phyloP scores from a whole-genome alignment of 2,113 vertebrate genomes.

The Rhombomys opimus region DNA sequence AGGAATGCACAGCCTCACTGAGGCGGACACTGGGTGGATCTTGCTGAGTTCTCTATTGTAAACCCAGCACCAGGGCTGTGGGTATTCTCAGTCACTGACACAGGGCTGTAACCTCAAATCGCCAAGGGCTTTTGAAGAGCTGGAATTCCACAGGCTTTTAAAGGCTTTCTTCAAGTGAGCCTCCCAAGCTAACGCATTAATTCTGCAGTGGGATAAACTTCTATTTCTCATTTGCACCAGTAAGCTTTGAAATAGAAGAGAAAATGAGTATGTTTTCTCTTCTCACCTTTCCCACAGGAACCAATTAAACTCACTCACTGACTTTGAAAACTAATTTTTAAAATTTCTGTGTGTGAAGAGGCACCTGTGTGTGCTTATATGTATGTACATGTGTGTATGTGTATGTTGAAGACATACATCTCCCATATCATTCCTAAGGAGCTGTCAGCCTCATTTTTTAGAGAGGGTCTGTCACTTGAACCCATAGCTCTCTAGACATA shows the following conservation, averaged over 20 bases:
- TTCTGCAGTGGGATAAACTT: background rate
- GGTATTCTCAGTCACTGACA: background rate
- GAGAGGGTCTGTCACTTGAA: background rate
- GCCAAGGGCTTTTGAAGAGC: background rate
- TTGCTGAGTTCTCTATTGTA: background rate
- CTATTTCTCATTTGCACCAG: background rate
- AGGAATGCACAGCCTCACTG: background rate
- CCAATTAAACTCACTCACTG: background rate
- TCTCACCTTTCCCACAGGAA: background rate
- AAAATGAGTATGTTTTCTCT: background rate
- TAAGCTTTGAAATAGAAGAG: background rate
- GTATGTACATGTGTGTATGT: background rate
- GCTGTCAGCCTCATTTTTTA: background rate
- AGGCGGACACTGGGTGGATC: background rate
- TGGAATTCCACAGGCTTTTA: background rate
- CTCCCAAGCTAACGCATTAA: background rate
- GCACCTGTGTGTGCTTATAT: background rate
- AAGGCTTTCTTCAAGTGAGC: background rate
- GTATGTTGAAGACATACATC: background rate
- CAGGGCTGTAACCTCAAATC: background rate
- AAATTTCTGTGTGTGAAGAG: background rate
- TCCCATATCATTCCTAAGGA: background rate
- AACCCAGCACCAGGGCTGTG: background rate
- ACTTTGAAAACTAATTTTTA: background rate
- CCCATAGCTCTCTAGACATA: background rate